A percentile compares a stretch with the other conserved stretches of the same genome.
These are phyloP conservation scores for Bedellia somnulentella DNA, from an alignment of 2,888 invertebrate genomes.

Conservation along the genomic window DNA sequence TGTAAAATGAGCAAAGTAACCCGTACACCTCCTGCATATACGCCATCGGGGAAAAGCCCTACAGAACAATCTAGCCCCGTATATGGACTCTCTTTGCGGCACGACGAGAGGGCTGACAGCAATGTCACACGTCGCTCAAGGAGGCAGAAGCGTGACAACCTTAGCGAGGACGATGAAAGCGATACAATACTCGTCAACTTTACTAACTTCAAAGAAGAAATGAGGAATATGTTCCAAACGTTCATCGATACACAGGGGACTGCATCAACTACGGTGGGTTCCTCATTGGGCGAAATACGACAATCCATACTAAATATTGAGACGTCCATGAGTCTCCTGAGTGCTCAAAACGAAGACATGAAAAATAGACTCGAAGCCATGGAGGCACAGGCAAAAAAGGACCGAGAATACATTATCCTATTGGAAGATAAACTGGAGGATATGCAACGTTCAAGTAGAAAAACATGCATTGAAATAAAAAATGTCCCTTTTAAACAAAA, in stretches of 20 bases:
- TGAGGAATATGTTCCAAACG: too few relatives aligned
- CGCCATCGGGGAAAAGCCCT: too few relatives aligned
- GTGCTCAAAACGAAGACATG: slow-evolving; percentile 8
- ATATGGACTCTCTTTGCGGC: too few relatives aligned
- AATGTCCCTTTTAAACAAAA: slow-evolving; percentile 9
- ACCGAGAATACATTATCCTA: slow-evolving; percentile 7
- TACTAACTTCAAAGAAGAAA: slow-evolving; percentile 3
- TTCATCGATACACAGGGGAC: neutral
- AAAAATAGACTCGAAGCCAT: slow-evolving; percentile 5
- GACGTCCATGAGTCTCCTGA: slow-evolving; percentile 5
- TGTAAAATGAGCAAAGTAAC: too few relatives aligned
- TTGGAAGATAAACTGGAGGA: slow-evolving; percentile 10
- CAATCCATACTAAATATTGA: slow-evolving; percentile 7
- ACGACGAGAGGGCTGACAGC: too few relatives aligned
- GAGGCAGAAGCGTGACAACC: too few relatives aligned
- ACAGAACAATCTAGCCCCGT: too few relatives aligned
- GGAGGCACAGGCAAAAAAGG: slow-evolving; percentile 5
- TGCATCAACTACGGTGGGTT: neutral
- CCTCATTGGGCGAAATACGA: slow-evolving; percentile 3
- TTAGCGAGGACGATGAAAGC: too few relatives aligned
- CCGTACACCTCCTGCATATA: too few relatives aligned
- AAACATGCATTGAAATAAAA: slow-evolving; percentile 10
- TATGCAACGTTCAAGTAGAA: slow-evolving; percentile 6
- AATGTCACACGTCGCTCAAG: too few relatives aligned
- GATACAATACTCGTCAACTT: too few relatives aligned